Base-by-base conservation (phyloP, 2,888 invertebrate genomes). In the Cataglyphis albicans region DNA sequence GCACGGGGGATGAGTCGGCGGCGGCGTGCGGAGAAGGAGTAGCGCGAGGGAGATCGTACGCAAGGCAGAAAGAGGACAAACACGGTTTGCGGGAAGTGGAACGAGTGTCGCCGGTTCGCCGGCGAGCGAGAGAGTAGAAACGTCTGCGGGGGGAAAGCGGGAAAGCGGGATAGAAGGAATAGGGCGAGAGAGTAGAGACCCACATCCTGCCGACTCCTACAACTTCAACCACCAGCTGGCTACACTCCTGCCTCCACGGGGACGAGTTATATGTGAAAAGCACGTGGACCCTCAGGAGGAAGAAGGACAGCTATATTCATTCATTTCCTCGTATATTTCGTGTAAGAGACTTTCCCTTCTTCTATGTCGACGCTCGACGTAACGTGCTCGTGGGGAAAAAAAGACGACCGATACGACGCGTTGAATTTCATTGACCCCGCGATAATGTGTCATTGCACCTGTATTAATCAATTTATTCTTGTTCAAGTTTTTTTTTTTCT, bases 201-300 rank as follows among this genome's bases (percentile, higher is more conserved):
- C 92, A 92, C 92, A 93, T 92, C 92, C 91, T 93, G 91, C 87
- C 90, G 91, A 92, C 93, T 93, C 93, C 93, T 93, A 93, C 92
- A 93, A 93, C 93, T 94, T 93, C 88, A 89, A 90, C 90, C 91
- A 92, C 92, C 92, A 93, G 93, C 93, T 93, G 92, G 93, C 90
- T 92, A 88, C 91, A 88, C 90, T 92, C 88, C 89, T 90, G 88
- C 91, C 90, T 88, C 88, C 86, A 81, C 88, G 87, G 89, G 91
- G 88, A 85, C 87, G 89, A 87, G 89, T 91, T 90, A 92, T 91
- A 91, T 90, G 89, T 91, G 90, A 89, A 92, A 92, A 91, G 90
- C 93, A 92, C 93, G 92, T 92, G 92, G 92, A 92, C 92, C 93
- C 89, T 91, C 90, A 89, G 84, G 90, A 90, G 91, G 87, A 92